Evolutionary conservation across 1,140 invertebrate species (phyloP).

Genomic region (Zaprionus tsacasi): DNA sequence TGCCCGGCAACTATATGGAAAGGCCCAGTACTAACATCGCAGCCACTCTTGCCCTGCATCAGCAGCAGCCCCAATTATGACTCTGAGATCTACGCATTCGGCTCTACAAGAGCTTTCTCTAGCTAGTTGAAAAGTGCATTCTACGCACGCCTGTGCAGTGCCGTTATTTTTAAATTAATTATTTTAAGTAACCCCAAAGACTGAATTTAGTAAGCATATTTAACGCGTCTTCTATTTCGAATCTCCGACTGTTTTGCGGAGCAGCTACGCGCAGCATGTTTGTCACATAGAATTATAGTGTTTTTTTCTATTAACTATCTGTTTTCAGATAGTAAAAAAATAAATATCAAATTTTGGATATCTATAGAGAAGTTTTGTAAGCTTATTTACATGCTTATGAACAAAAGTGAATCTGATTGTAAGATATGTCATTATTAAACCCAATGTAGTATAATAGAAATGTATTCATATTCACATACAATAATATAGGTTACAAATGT

Average conservation of each 20-base stretch:
- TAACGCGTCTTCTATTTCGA: constrained; percentile 43
- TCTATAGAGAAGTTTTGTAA: constrained; percentile 7
- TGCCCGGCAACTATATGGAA: constrained; percentile 61
- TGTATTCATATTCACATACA: constrained; percentile 25
- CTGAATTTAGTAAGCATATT: constrained; percentile 70
- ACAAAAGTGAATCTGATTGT: constrained; percentile 34
- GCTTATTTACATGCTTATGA: not conserved
- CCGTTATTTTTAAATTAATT: constrained; percentile 40
- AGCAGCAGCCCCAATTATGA: constrained; percentile 83
- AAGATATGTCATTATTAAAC: constrained; percentile 21
- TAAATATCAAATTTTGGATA: constrained; percentile 8
- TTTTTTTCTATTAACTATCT: constrained; percentile 5
- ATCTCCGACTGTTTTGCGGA: constrained; percentile 37
- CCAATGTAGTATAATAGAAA: constrained; percentile 1
- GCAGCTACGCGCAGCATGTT: constrained; percentile 15
- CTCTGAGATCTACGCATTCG: constrained; percentile 83
- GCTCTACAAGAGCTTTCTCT: constrained; percentile 84
- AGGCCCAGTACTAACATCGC: constrained; percentile 65
- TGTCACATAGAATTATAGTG: constrained; percentile 1
- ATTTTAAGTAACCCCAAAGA: constrained; percentile 72
- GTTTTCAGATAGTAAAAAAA: constrained; percentile 25
- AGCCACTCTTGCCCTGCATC: constrained; percentile 67
- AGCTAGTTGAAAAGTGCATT: constrained; percentile 44
- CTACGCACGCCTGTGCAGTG: constrained; percentile 16
- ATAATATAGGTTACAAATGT: constrained; percentile 40